Conservation (phyloP, 2,113 vertebrate species). For the Corythaeola cristata region DNA sequence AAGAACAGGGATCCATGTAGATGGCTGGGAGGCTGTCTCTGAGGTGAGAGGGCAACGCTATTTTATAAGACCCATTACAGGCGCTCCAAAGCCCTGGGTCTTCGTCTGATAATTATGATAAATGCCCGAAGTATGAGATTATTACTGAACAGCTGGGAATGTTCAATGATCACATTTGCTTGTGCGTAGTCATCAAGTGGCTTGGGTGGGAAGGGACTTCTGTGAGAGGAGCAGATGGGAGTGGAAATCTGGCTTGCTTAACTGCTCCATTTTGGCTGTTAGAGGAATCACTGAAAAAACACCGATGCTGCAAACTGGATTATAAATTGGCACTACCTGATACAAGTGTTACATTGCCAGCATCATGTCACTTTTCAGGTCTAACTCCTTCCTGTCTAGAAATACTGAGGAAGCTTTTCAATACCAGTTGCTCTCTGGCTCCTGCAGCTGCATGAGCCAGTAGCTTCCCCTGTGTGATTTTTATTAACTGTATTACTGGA, state of each 20-base stretch:
- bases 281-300: neutral
- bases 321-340: neutral
- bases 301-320: neutral
- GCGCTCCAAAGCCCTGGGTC: neutral
- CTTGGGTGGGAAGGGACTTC: conserved; percentile 15
- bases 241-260: neutral
- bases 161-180: neutral
- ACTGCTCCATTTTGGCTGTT: neutral
- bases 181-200: neutral
- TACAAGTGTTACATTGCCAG: neutral
- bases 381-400: neutral
- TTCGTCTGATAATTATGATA: neutral
- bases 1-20: neutral
- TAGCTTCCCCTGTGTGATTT: neutral
- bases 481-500: neutral
- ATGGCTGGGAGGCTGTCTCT: neutral
- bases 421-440: neutral
- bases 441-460: neutral
- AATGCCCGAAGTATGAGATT: neutral
- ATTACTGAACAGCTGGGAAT: conserved; percentile 13
- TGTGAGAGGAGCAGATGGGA: conserved; percentile 1
- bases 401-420: neutral
- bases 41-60: neutral
- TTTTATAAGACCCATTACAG: neutral
- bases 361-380: neutral